Evolutionary conservation across 2,888 invertebrate genomes (phyloP).

Genomic region (Ichneumoninae sp.): DNA sequence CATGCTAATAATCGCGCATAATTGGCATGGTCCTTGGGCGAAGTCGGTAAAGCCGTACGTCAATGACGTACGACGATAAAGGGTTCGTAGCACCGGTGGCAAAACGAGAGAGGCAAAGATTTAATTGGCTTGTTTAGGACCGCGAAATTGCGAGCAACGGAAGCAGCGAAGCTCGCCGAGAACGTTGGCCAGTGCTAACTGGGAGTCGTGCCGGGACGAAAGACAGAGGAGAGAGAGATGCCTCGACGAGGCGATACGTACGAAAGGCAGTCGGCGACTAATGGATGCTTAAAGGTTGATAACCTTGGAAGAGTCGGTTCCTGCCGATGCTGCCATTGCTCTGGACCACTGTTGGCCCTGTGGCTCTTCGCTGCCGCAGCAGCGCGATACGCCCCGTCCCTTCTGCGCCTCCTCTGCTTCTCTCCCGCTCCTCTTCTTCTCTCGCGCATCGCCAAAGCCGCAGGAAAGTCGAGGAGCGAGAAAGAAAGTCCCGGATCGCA

Average conservation of each 20-base stretch:
- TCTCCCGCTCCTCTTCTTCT: conserved; percentile 10
- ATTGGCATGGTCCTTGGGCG: background rate
- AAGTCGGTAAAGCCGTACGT: background rate
- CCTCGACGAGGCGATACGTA: conserved; percentile 36
- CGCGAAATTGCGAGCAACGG: conserved; percentile 71
- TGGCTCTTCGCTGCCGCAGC: conserved; percentile 47
- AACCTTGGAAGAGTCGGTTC: conserved; percentile 71
- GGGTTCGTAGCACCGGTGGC: background rate
- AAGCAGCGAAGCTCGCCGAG: conserved; percentile 61
- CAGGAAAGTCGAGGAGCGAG: conserved; percentile 28
- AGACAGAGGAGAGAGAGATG: conserved; percentile 14
- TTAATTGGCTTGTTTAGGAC: conserved; percentile 70
- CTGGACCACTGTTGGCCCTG: conserved; percentile 48
- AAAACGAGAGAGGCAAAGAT: background rate
- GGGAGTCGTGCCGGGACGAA: conserved; percentile 21
- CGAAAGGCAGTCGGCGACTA: conserved; percentile 69
- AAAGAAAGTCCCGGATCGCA: conserved; percentile 50
- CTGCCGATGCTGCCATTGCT: conserved; percentile 58
- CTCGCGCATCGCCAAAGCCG: background rate
- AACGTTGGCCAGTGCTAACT: conserved; percentile 11
- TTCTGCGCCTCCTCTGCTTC: conserved; percentile 6
- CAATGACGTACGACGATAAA: background rate
- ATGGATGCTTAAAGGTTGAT: conserved; percentile 77
- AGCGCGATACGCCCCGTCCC: conserved; percentile 36
- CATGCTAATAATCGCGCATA: background rate